Evolutionary conservation across 35 echinoderm and acorn worm species (phyloP), one percentile per base, ranked within the genome.

Genomic region (Amphiura filiformis): DNA sequence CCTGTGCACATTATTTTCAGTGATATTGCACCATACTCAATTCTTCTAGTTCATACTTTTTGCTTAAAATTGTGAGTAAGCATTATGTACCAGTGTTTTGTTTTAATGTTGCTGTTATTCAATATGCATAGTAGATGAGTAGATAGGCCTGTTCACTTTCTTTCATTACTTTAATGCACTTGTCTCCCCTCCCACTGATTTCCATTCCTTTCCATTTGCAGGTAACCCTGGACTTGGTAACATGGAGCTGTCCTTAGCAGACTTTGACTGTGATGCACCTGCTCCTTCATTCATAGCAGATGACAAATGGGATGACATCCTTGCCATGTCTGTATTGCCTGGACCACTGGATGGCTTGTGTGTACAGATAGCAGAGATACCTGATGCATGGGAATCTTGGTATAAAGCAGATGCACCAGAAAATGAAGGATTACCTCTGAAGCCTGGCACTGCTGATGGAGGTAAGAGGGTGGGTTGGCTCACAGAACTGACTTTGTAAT

Each of bases 231-330:
- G 96, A 12, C 84, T 99, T 31, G 96, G 93, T 14, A 94, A 79
- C 78, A 99, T 99, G 96, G 93, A 94, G 77, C 83, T 99, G 0
- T 76, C 90, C 23, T 42, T 99, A 36, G 78, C 65, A n/a, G 96
- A 99, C 78, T 99, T 99, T 94, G 96, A 94, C 30, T 92, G 90
- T 65, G 93, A 99, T 65, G 84, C 89, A 31, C 76, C 79, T n/a
- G 39, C 82, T 15, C 96, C 96, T 17, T 23, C 56, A 32, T 99
- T 94, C 86, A 83, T 99, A 5, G 86, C 96, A 0, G 22, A 42
- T 34, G 90, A 92, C 38, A 92, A 99, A 44, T 99, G 96, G 96
- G 96, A 99, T 41, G 96, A 99, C 39, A 61, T 99, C 20, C 80
- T 99, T 38, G 96, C 96, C 32, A 80, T 99, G 33, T 99, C 96